phyloP scores from a whole-genome alignment of 2,797 vertebrate species.

The Hafferia zeledoni region DNA sequence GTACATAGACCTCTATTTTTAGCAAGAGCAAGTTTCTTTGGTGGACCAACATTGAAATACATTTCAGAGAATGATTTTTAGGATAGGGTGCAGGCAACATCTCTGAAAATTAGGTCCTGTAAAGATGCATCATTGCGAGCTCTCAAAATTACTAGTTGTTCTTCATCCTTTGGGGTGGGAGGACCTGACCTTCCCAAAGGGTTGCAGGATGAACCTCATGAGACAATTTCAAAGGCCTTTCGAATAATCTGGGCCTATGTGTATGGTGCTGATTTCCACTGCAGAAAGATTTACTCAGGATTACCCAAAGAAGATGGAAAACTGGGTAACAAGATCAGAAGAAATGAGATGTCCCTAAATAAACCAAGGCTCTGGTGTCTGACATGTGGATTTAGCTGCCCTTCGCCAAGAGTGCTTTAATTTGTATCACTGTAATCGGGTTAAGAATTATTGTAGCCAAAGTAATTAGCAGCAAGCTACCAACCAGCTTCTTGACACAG shows the following conservation, averaged over 20 bases:
- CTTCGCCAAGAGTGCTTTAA: constrained; percentile 63
- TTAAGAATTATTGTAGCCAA: constrained; percentile 74
- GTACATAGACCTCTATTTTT: not conserved
- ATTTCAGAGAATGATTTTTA: not conserved
- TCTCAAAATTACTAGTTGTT: not conserved
- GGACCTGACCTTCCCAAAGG: not conserved
- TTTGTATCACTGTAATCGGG: constrained; percentile 74
- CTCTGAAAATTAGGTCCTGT: not conserved
- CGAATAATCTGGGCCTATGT: constrained; percentile 19
- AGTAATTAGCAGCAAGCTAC: constrained; percentile 74
- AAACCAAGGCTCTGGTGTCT: constrained; percentile 62
- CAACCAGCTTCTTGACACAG: constrained; percentile 70
- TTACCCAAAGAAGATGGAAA: constrained; percentile 64
- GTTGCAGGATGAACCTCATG: not conserved
- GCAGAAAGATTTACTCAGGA: constrained; percentile 60
- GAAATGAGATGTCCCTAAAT: constrained; percentile 65
- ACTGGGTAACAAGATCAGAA: constrained; percentile 68
- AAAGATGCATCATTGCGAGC: not conserved
- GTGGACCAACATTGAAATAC: not conserved
- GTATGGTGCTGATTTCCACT: constrained; percentile 30
- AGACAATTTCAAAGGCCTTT: constrained; percentile 43
- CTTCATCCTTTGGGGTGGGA: not conserved
- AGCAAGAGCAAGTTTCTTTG: not conserved
- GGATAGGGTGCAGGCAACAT: not conserved
- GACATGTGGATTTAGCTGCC: constrained; percentile 68